These are phyloP conservation scores for Phylloscopus trochilus DNA, from an alignment of 2,113 vertebrate genomes.

Conservation along the genomic window DNA sequence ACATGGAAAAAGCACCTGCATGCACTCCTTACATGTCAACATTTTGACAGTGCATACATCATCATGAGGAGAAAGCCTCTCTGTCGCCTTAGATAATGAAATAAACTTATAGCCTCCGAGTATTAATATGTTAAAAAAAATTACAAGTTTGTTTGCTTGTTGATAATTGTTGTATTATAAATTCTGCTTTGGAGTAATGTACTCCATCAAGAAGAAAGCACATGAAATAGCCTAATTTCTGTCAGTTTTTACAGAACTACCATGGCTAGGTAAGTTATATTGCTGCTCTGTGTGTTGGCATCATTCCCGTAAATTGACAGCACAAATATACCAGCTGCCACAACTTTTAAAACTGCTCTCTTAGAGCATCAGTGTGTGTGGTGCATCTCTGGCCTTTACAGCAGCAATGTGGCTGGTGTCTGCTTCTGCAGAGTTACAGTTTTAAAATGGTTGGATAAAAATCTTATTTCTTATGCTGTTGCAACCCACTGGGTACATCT, in stretches of 20 bases:
- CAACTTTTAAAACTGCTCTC: not conserved
- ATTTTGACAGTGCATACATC: not conserved
- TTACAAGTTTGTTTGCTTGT: not conserved
- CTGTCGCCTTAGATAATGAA: not conserved
- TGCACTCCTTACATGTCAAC: not conserved
- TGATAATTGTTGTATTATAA: not conserved
- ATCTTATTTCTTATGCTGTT: constrained; percentile 45
- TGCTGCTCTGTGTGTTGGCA: not conserved
- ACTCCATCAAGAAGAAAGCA: not conserved
- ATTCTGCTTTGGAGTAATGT: not conserved
- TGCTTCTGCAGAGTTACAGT: not conserved
- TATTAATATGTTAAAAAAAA: not conserved
- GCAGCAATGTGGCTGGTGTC: not conserved
- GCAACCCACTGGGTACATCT: constrained; percentile 35
- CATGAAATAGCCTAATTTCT: not conserved
- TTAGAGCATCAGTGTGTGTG: not conserved
- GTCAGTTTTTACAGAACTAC: not conserved
- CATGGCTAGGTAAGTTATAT: not conserved
- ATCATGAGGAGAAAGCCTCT: not conserved
- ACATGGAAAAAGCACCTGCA: not conserved
- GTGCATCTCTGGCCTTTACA: not conserved
- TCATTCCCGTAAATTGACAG: not conserved
- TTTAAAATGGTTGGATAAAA: constrained; percentile 27
- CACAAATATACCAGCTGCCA: not conserved
- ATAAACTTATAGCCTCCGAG: not conserved